Evolutionary conservation across 2,113 vertebrate species (phyloP), one percentile per base, ranked within the genome.

Genomic region (Brachyhypopomus occidentalis): DNA sequence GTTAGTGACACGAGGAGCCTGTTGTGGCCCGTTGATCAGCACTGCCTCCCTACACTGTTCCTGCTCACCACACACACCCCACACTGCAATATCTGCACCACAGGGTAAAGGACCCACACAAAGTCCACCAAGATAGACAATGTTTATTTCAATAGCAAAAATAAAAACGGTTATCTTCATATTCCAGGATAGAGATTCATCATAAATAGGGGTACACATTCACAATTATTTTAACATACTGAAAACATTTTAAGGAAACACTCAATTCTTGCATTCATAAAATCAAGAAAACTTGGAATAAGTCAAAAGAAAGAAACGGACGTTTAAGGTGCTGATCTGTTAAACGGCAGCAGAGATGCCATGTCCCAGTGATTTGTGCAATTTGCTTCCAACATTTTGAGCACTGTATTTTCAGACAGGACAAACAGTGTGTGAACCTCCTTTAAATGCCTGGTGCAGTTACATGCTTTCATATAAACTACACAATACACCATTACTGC

Each of bases 121-220:
- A 16, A 9, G 6, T 52, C 7, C 5, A 27, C 30, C n/a, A 82
- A 72, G 25, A 72, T 38, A 63, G 22, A 41, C 56, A 63, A 5
- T 25, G 3, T 83, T 83, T 79, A 83, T 83, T 83, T 34, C 30
- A 20, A 30, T 74, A 79, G 72, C 62, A 79, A 79, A 83, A 79
- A 83, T 69, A 60, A 69, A 78, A 69, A 11, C 25, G 16, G 55
- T 66, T 67, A 41, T 52, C 22, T 52, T 73, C 41, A 48, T 19
- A 16, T 22, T 30, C 52, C 17, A 41, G 30, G 45, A 78, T 63
- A 76, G 41, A 71, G 7, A 52, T 60, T 14, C 67, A 14, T 52
- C 45, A 78, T 73, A 83, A 72, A 78, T 74, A 74, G 34, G 41
- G 17, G 27, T 79, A 64, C 19, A 83, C 52, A 64, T 38, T 7